A percentile compares a stretch with the other conserved stretches of the same genome.
Conservation (phyloP, 2,888 invertebrate species). For the Tribolium freemani region DNA sequence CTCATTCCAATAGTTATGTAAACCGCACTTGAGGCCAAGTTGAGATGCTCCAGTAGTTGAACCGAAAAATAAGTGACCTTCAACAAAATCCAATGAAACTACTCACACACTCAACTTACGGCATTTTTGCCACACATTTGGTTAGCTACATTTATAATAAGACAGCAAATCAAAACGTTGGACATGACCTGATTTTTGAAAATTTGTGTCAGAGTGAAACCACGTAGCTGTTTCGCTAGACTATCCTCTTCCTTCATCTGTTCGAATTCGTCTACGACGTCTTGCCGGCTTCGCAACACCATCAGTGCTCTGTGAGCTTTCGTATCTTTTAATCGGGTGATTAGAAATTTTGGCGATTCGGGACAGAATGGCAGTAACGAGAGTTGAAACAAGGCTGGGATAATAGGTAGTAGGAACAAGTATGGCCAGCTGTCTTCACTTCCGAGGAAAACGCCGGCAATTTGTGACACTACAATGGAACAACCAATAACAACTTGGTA, state of each 20-base stretch:
- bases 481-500: conserved; percentile 91
- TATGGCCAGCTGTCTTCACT: conserved; percentile 75
- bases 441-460: conserved; percentile 83
- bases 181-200: background rate
- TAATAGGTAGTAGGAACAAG: conserved; percentile 53
- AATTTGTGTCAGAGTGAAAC: background rate
- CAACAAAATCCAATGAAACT: too few species aligned
- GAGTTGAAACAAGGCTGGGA: conserved; percentile 75
- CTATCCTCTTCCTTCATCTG: background rate
- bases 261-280: conserved; percentile 68
- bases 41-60: too few species aligned
- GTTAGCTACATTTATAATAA: background rate
- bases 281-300: conserved; percentile 82
- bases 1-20: too few species aligned
- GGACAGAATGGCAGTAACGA: conserved; percentile 79
- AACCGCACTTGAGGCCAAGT: too few species aligned
- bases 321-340: conserved; percentile 78
- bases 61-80: too few species aligned
- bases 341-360: conserved; percentile 86
- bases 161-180: background rate
- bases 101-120: background rate
- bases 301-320: conserved; percentile 82
- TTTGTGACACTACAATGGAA: conserved; percentile 84
- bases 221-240: background rate
- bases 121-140: background rate